Percentiles rank a stretch among this genome's conserved stretches.
Conservation (phyloP, 2,113 vertebrate species). For the Stegastes partitus region DNA sequence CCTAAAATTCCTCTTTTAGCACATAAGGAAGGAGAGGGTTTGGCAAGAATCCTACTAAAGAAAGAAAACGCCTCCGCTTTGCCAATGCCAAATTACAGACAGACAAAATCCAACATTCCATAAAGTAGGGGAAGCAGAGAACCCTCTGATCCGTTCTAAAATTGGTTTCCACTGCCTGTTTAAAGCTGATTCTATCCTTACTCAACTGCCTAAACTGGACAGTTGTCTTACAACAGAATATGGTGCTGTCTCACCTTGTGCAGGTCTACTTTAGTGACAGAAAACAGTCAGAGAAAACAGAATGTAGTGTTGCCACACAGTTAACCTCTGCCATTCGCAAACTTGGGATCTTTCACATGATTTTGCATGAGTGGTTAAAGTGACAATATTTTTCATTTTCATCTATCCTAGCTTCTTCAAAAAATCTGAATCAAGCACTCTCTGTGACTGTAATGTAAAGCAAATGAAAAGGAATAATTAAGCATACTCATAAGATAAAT, state of each 20-base stretch:
- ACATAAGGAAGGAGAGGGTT: conserved; percentile 18
- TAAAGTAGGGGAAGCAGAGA: background rate
- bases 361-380: too few relatives aligned
- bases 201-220: background rate
- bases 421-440: too few relatives aligned
- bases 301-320: background rate
- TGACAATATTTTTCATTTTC: too few relatives aligned
- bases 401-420: too few relatives aligned
- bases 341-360: background rate
- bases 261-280: background rate
- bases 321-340: background rate
- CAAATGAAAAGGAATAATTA: too few relatives aligned
- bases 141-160: conserved; percentile 9
- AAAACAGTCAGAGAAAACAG: too few relatives aligned
- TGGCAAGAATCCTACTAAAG: conserved; percentile 20
- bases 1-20: conserved; percentile 14
- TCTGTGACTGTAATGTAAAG: too few relatives aligned
- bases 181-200: background rate
- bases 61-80: conserved; percentile 11
- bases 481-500: too few relatives aligned
- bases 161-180: background rate
- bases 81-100: conserved; percentile 29
- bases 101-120: background rate
- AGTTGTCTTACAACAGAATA: background rate
- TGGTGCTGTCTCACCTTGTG: background rate